Percentiles rank a stretch among this genome's conserved stretches.
phyloP scores from a whole-genome alignment of 2,797 vertebrate species.

The Geotria australis region DNA sequence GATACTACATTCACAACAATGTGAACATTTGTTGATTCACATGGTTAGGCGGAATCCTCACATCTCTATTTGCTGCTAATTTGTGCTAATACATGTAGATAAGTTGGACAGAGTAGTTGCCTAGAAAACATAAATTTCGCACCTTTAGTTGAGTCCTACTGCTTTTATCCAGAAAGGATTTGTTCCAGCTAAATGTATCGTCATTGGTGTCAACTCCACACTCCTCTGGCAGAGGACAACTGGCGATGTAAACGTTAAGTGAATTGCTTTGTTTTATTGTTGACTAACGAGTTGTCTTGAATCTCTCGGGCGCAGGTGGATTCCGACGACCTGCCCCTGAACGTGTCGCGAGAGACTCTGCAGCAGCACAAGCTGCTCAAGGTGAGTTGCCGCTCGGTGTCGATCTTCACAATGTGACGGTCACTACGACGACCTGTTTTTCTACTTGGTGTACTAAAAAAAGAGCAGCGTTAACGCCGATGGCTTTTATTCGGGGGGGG shows the following conservation, averaged over 20 bases:
- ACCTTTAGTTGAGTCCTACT: neutral
- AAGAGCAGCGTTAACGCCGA: neutral
- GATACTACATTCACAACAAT: too few species aligned
- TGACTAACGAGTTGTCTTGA: neutral
- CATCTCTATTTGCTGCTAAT: too few species aligned
- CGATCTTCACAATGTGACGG: too few species aligned
- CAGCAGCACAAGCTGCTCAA: slow-evolving; percentile 93
- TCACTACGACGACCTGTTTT: slow-evolving; percentile 1
- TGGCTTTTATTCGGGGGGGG: neutral
- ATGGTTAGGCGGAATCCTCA: too few species aligned
- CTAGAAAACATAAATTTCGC: too few species aligned
- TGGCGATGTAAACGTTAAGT: too few species aligned
- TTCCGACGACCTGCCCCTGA: slow-evolving; percentile 87
- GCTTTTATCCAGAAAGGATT: neutral
- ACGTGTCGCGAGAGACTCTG: slow-evolving; percentile 87
- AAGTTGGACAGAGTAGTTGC: too few species aligned
- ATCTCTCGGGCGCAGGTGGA: slow-evolving; percentile 34
- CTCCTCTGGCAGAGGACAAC: too few species aligned
- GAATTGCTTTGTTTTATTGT: too few species aligned
- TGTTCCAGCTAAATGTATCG: neutral
- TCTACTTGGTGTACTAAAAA: neutral
- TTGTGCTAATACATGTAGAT: too few species aligned
- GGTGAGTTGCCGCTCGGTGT: slow-evolving; percentile 10
- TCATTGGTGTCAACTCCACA: too few species aligned
- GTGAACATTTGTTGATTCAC: too few species aligned